Evolutionary conservation across 92 coral and sea anemone genomes (phyloP).

Genomic region (Palythoa caribaeorum): DNA sequence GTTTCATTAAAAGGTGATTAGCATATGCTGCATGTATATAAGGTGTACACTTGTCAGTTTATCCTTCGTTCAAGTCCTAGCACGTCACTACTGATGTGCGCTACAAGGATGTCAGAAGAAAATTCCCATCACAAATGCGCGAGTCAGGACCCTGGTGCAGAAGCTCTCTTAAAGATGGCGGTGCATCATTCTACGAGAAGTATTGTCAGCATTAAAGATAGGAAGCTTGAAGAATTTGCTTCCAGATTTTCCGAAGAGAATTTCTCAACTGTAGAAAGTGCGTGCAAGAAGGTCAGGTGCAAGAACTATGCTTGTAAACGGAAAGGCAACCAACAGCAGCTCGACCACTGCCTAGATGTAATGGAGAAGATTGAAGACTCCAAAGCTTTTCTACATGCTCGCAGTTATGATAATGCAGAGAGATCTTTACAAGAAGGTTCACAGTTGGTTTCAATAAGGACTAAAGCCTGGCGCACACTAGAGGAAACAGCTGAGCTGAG

Average conservation of each 20-base stretch:
- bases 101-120: constrained; percentile 26
- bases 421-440: constrained; percentile 23
- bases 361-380: constrained; percentile 10
- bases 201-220: not conserved
- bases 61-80: constrained; percentile 19
- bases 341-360: not conserved
- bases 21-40: constrained; percentile 17
- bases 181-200: constrained; percentile 1
- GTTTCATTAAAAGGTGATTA: constrained; percentile 24
- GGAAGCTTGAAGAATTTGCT: not conserved
- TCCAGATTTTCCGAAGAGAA: not conserved
- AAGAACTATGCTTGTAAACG: constrained; percentile 4
- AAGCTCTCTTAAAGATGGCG: constrained; percentile 3
- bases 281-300: constrained; percentile 2
- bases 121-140: not conserved
- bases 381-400: constrained; percentile 16
- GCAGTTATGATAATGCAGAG: constrained; percentile 24
- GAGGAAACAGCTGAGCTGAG: no score
- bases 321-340: constrained; percentile 18
- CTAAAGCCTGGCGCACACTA: no score
- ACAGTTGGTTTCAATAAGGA: constrained; percentile 14
- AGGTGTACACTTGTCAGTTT: constrained; percentile 28
- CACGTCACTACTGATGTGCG: constrained; percentile 24
- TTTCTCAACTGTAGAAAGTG: not conserved
- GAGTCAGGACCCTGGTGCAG: constrained; percentile 10